Conservation (phyloP, 2,888 invertebrate species). For the Pyralis farinalis region DNA sequence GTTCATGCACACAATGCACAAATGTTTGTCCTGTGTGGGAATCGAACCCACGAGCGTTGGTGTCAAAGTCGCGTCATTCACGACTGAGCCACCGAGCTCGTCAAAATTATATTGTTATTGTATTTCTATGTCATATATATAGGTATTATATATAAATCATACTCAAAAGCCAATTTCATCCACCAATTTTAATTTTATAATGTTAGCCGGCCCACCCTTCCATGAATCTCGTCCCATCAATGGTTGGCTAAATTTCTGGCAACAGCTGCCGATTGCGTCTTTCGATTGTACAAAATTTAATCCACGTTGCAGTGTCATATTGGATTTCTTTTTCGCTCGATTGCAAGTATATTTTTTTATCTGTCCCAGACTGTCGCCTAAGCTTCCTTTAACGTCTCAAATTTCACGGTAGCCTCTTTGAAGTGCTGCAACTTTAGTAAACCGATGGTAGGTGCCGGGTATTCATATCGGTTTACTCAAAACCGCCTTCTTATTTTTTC, state of each 20-base stretch:
- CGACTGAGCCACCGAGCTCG: no score
- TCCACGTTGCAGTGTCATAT: slow-evolving; percentile 68
- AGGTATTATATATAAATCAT: no score
- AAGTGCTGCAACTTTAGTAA: slow-evolving; percentile 55
- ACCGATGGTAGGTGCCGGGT: slow-evolving; percentile 45
- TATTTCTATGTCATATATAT: no score
- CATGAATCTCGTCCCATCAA: slow-evolving; percentile 51
- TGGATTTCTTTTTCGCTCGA: slow-evolving; percentile 73
- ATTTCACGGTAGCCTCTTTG: slow-evolving; percentile 75
- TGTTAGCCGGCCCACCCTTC: slow-evolving; percentile 1
- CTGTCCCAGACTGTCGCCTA: slow-evolving; percentile 68
- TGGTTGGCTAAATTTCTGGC: slow-evolving; percentile 57
- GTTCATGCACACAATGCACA: no score
- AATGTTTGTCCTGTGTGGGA: no score
- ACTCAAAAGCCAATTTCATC: no score
- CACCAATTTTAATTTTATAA: no score
- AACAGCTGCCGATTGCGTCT: slow-evolving; percentile 69
- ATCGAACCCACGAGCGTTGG: no score
- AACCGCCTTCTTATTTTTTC: slow-evolving; percentile 38
- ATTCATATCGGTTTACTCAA: slow-evolving; percentile 54
- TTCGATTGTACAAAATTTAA: slow-evolving; percentile 76
- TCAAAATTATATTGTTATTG: no score
- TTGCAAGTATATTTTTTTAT: slow-evolving; percentile 62
- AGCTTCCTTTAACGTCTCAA: slow-evolving; percentile 66
- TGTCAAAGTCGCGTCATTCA: no score